Base-by-base conservation (phyloP, 1,140 invertebrate species). In the Pemphigus obesinymphae region DNA sequence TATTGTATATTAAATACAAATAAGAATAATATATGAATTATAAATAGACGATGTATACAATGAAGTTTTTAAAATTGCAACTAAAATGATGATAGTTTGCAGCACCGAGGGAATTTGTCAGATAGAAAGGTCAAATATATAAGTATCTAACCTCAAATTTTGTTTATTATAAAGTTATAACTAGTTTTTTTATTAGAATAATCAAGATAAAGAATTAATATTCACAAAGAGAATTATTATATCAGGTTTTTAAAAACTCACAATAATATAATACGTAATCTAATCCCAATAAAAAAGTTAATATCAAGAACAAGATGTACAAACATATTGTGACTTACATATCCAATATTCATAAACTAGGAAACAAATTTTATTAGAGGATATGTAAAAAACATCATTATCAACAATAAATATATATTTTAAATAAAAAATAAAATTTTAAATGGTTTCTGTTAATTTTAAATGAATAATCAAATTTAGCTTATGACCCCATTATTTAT, bases 1-100 rank as follows among this genome's bases (percentile, higher is more conserved):
- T 73, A 50, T 50, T 48, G 43, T 73, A 73, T 31, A 50, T 50
- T 7, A 50, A 73, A 73, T 72, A 72, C 43, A 72, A 72, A 8
- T 31, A 48, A 73, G 1, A 73, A 11, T n/a, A n/a, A n/a, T 29
- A 31, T 50, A 73, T 34, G 26, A 50, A 10, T 63, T 3, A 3
- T 50, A 34, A 50, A 73, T 50, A 37, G 20, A 45, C 48, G 48
- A 20, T 50, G 70, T 50, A 50, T 50, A 73, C 70, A 73, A 73
- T 48, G 45, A 73, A 29, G n/a, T 50, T 73, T 72, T 73, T 31
- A 50, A 73, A 61, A n/a, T 31, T 73, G 3, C 7, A 31, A 50
- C 15, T 31, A 11, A 31, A 31, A 50, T 29, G 26, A 73, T 73
- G 43, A 73, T 73, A 73, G 70, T 73, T 73, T 48, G 26, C 70